These are phyloP conservation scores for Scaeva pyrastri DNA, from an alignment of 2,888 invertebrate species.

Conservation along the genomic window DNA sequence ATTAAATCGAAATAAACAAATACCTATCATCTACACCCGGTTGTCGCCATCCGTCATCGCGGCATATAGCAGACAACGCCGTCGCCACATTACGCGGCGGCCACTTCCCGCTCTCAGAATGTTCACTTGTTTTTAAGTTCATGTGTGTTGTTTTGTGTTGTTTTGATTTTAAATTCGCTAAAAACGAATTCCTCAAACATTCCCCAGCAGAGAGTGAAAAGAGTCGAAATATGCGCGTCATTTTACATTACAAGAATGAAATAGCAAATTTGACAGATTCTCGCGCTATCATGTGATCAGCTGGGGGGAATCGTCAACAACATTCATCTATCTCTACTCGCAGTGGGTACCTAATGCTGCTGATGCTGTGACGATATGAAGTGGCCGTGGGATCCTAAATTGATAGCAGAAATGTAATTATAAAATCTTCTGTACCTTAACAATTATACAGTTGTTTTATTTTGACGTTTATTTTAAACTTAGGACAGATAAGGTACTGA, in stretches of 20 bases:
- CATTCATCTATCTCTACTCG: background rate
- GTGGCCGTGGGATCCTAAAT: constrained; percentile 27
- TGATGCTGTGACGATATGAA: background rate
- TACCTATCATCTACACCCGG: background rate
- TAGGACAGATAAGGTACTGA: background rate
- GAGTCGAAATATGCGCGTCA: constrained; percentile 34
- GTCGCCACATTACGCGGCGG: background rate
- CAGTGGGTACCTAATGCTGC: background rate
- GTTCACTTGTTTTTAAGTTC: constrained; percentile 22
- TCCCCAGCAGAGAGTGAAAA: constrained; percentile 49
- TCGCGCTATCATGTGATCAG: constrained; percentile 67
- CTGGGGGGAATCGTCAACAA: constrained; percentile 36
- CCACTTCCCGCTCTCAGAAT: too few relatives aligned
- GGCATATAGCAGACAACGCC: background rate
- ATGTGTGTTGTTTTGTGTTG: constrained; percentile 26
- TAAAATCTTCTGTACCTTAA: too few relatives aligned
- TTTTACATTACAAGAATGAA: constrained; percentile 5
- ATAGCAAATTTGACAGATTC: constrained; percentile 24
- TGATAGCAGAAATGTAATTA: constrained; percentile 45
- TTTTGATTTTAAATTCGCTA: constrained; percentile 16
- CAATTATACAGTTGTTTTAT: constrained; percentile 24
- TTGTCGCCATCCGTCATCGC: background rate
- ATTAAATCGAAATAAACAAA: background rate
- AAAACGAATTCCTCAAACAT: constrained; percentile 31
- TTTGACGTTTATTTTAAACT: constrained; percentile 39